phyloP scores from a whole-genome alignment of 2,797 vertebrate species.

The Schizopygopsis pylzovi region DNA sequence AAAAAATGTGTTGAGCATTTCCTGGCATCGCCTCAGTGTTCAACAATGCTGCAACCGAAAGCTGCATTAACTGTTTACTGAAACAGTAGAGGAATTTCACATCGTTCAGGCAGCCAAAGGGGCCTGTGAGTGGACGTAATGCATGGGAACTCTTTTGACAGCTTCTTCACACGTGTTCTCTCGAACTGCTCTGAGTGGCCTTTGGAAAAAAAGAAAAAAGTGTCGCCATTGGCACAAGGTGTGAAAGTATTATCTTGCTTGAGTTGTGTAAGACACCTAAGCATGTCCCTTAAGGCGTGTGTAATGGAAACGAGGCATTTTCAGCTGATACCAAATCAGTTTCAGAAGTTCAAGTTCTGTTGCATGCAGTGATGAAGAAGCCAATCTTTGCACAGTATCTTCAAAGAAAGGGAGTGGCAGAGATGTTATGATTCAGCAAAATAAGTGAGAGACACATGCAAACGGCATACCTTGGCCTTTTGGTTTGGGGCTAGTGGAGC shows the following conservation, averaged over 20 bases:
- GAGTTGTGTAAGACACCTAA: constrained; percentile 1
- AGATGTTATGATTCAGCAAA: constrained; percentile 38
- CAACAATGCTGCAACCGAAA: constrained; percentile 28
- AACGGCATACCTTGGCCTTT: constrained; percentile 87
- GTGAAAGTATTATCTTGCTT: constrained; percentile 39
- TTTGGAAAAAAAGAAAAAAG: neutral
- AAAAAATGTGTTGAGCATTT: constrained; percentile 44
- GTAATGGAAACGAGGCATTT: neutral
- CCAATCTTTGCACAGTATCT: neutral
- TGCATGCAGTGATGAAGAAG: neutral
- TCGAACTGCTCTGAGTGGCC: constrained; percentile 1
- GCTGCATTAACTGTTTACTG: constrained; percentile 37
- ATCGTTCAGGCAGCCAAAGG: constrained; percentile 23
- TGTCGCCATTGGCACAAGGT: constrained; percentile 38
- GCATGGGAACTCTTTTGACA: constrained; percentile 55
- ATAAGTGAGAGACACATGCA: neutral
- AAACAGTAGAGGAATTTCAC: constrained; percentile 47
- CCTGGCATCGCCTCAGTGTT: constrained; percentile 48
- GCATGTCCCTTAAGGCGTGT: neutral
- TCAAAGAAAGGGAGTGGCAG: neutral
- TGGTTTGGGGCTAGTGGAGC: constrained; percentile 83
- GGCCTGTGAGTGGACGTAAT: neutral
- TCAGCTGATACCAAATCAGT: constrained; percentile 21
- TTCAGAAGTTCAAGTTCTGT: neutral
- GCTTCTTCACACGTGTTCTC: constrained; percentile 43